Base-by-base conservation (phyloP, 2,888 invertebrate species). In the Metellina segmentata region DNA sequence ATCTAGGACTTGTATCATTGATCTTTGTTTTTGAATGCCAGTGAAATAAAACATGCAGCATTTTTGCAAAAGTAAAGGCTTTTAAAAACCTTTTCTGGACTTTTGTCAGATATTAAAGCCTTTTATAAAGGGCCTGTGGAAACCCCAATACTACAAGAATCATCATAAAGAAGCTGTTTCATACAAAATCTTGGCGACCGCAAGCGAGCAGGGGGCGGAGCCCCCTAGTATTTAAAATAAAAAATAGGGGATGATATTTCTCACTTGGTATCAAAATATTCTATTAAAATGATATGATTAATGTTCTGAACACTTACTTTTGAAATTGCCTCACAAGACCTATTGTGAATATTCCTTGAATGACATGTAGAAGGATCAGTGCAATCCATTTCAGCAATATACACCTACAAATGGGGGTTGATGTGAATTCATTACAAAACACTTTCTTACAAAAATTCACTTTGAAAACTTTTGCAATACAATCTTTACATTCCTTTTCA, bases 321-420 rank as follows among this genome's bases (percentile, higher is more conserved):
- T 94, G 97, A 96, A 77, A 99, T 97, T 90, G 99, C 98, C 1
- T 96, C 96, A 94, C 97, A 96, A 0, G 96, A 96, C 81, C 98
- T 96, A 93, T 97, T 96, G 95, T 99, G 99, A 90, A 97, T 96
- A 95, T 99, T 99, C 91, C 98, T 96, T 94, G 97, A 97, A 90
- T 96, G 95, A 95, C 99, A 99, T 0, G 96, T 95, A 92, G 97
- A 96, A 13, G 97, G 95, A 94, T 98, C 98, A 94, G 97, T 96
- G n/a, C 90, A 87, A 94, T 98, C 97, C 96, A 98, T 96, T 94
- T 98, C 98, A 94, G 97, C 97, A 91, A 98, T 96, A 95, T 98
- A 99, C 20, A 98, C 98, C 98, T 98, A 94, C 13, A 95, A 95
- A 79, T 9, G 92, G 19, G 72, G 16, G 4, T 16, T 13, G 49